Evolutionary conservation across 2,888 invertebrate species (phyloP).

Genomic region (Syrista parreyssii): DNA sequence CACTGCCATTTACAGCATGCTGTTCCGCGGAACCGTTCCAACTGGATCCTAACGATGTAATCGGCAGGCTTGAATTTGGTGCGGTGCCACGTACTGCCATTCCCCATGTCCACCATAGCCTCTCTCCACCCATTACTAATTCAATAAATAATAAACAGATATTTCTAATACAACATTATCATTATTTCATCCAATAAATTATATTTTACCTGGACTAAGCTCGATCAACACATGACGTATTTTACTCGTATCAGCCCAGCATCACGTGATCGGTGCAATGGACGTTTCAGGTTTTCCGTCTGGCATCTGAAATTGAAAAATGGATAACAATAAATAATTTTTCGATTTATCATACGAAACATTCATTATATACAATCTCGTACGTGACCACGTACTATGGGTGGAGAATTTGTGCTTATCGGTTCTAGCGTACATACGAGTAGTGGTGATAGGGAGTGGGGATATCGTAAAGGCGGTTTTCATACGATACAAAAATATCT

Average conservation of each 20-base stretch:
- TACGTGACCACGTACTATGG: not conserved
- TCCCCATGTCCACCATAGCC: constrained; percentile 43
- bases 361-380: not conserved
- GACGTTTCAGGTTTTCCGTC: not conserved
- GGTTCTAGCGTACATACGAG: not conserved
- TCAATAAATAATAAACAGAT: not conserved
- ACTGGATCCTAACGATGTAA: constrained; percentile 22
- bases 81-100: constrained; percentile 45
- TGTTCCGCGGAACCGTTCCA: constrained; percentile 44
- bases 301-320: not conserved
- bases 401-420: not conserved
- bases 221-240: not conserved
- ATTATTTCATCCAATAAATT: not conserved
- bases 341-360: not conserved
- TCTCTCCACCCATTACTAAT: constrained; percentile 49
- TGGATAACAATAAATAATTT: not conserved
- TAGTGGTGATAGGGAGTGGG: not conserved
- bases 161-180: not conserved
- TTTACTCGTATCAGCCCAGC: not conserved
- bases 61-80: constrained; percentile 38
- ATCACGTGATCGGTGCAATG: not conserved
- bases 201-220: not conserved
- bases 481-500: not conserved
- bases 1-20: constrained; percentile 39
- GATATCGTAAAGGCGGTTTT: not conserved